phyloP scores from a whole-genome alignment of 2,888 invertebrate species.

The Frankliniella intonsa region DNA sequence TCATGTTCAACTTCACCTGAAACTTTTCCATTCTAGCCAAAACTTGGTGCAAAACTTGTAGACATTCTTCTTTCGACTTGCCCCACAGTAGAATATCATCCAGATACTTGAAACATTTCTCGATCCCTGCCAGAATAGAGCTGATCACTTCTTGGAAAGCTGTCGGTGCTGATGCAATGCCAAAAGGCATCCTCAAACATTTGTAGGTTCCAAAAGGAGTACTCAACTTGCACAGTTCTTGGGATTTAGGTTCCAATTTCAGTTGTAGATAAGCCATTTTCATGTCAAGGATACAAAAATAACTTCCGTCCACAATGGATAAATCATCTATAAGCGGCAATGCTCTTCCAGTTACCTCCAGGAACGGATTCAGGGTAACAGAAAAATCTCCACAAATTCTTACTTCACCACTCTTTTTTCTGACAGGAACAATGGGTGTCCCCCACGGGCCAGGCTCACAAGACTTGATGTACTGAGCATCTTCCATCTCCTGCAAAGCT shows the following conservation, averaged over 20 bases:
- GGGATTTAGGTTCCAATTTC: not conserved
- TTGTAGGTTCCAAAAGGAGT: no score
- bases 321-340: not conserved
- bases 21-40: not conserved
- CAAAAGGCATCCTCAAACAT: no score
- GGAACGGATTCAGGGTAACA: not conserved
- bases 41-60: not conserved
- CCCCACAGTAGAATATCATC: not conserved
- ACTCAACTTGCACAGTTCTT: not conserved
- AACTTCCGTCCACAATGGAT: not conserved
- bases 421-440: not conserved
- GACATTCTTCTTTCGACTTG: not conserved
- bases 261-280: not conserved
- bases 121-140: no score
- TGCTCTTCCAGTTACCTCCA: not conserved
- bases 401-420: not conserved
- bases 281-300: not conserved
- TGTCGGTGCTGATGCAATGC: no score
- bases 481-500: not conserved
- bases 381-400: not conserved
- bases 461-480: not conserved
- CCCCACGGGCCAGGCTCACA: not conserved
- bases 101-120: no score
- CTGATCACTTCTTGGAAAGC: no score
- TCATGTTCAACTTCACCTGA: not conserved